Conservation (phyloP, 2,113 vertebrate genomes). For the Pelodiscus sinensis region DNA sequence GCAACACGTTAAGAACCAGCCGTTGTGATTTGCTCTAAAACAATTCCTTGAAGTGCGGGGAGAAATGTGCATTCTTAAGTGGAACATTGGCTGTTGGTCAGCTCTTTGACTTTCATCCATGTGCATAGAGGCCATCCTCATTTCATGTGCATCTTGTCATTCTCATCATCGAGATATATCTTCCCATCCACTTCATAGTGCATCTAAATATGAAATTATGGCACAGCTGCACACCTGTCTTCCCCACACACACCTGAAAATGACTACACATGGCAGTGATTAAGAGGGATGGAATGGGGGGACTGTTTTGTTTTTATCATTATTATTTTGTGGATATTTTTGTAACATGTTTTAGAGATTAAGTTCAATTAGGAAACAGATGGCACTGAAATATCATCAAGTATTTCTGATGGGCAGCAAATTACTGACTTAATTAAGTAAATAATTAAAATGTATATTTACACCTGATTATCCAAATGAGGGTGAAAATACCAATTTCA, state of each 20-base stretch:
- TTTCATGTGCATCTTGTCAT: not conserved
- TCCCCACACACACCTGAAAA: not conserved
- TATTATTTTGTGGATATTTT: conserved; percentile 74
- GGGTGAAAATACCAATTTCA: conserved; percentile 77
- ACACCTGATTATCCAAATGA: conserved; percentile 79
- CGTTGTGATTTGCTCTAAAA: not conserved
- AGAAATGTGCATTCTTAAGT: not conserved
- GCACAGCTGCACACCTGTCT: not conserved
- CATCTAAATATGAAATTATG: not conserved
- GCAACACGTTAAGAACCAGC: not conserved
- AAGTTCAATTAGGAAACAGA: conserved; percentile 83
- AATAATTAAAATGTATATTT: conserved; percentile 85
- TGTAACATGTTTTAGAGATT: conserved; percentile 80
- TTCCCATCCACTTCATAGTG: not conserved
- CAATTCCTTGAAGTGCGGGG: not conserved
- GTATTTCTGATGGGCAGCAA: conserved; percentile 77
- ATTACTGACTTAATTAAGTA: conserved; percentile 81
- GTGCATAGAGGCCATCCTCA: not conserved
- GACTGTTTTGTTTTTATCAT: conserved; percentile 55
- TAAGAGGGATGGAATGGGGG: not conserved
- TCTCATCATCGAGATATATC: not conserved
- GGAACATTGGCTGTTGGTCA: not conserved
- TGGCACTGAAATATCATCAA: conserved; percentile 78
- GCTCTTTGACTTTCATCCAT: not conserved
- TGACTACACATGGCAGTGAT: conserved; percentile 19